Percentiles rank a stretch among this genome's conserved stretches.
Conservation (phyloP, 2,113 vertebrate species). For the Monopterus albus region DNA sequence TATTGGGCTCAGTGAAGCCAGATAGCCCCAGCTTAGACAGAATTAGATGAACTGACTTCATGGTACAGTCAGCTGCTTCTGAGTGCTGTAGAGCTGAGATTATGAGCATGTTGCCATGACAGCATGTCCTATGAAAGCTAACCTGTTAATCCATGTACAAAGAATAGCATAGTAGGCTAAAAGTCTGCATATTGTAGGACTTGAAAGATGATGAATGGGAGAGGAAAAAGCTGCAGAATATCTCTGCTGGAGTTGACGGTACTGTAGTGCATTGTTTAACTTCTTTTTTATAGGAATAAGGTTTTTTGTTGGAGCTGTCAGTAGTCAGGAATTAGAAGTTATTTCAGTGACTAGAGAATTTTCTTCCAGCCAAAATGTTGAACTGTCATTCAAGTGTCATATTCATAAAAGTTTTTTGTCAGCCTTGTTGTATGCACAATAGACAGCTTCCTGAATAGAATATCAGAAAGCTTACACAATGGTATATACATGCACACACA, state of each 20-base stretch:
- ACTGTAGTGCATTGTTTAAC: conserved; percentile 42
- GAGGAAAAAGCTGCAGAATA: conserved; percentile 18
- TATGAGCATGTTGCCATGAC: no score
- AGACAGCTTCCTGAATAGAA: conserved; percentile 50
- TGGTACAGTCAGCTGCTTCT: no score
- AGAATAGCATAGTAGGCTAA: no score
- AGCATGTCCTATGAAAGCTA: no score
- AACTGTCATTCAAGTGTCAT: conserved; percentile 73
- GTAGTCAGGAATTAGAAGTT: conserved; percentile 56
- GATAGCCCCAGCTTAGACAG: no score
- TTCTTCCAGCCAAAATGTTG: conserved; percentile 50
- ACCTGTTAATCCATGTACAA: no score
- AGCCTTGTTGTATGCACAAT: conserved; percentile 63
- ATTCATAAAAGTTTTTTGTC: conserved; percentile 67
- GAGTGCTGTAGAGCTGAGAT: no score
- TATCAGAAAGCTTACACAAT: conserved; percentile 28
- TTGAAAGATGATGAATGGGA: conserved; percentile 19
- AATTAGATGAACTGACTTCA: no score
- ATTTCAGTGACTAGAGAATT: conserved; percentile 66
- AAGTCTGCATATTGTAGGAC: conserved; percentile 15
- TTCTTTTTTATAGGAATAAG: conserved; percentile 26
- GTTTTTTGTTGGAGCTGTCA: conserved; percentile 70
- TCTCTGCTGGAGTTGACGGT: conserved; percentile 46
- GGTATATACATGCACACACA: neutral
- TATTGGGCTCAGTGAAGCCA: no score